Conservation (phyloP, 2,113 vertebrate species). For the Coregonus clupeaformis region DNA sequence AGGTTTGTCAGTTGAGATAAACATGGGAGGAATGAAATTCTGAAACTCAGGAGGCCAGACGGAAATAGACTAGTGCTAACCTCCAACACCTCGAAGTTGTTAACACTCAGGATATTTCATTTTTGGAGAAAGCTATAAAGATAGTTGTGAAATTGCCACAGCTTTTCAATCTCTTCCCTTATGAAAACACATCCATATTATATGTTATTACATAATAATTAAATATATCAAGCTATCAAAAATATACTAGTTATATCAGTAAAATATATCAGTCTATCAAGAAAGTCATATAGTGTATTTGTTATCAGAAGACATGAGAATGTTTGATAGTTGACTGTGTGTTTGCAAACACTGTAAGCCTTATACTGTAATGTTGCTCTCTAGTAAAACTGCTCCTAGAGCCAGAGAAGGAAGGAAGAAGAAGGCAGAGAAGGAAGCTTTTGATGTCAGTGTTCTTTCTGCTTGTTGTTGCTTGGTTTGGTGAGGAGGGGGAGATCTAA, state of each 20-base stretch:
- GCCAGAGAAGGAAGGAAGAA: not conserved
- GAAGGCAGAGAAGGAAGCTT: not conserved
- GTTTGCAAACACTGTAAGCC: conserved; percentile 10
- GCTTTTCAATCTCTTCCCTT: too few species aligned
- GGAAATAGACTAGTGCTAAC: conserved; percentile 10
- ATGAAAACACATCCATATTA: too few species aligned
- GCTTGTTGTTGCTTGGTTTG: not conserved
- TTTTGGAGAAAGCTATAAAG: too few species aligned
- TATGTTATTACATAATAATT: too few species aligned
- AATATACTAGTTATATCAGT: too few species aligned
- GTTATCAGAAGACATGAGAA: not conserved
- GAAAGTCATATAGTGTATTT: not conserved
- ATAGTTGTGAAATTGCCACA: too few species aligned
- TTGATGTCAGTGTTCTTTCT: not conserved
- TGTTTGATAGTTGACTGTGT: conserved; percentile 12
- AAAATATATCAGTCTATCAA: not conserved
- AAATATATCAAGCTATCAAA: too few species aligned
- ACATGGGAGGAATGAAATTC: conserved; percentile 43
- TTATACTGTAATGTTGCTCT: not conserved
- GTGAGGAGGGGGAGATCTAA: conserved; percentile 5
- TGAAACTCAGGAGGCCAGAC: conserved; percentile 30
- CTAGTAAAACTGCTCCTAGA: not conserved
- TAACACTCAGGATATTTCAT: not conserved
- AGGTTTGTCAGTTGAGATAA: conserved; percentile 36
- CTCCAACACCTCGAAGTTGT: conserved; percentile 17